Percentiles rank a stretch among this genome's conserved stretches.
Conservation (phyloP, 2,113 vertebrate genomes). For the Centrocercus urophasianus region DNA sequence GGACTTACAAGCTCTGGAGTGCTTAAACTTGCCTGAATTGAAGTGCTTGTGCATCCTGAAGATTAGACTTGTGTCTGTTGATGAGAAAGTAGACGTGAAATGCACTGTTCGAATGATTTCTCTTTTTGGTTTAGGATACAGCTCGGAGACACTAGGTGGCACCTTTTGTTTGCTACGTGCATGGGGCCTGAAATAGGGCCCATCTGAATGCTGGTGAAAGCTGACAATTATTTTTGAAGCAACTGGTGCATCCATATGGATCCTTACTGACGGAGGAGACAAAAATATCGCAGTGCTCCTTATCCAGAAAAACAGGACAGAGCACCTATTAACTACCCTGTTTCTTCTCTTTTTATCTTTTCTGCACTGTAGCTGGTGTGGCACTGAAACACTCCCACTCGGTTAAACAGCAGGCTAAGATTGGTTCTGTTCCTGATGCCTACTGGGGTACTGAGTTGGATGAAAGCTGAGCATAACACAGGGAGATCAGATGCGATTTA, state of each 20-base stretch:
- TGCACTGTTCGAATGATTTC: background rate
- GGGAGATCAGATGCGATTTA: background rate
- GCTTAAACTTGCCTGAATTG: background rate
- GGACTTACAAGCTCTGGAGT: background rate
- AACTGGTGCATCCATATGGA: conserved; percentile 61
- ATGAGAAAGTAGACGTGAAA: conserved; percentile 26
- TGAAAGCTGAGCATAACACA: background rate
- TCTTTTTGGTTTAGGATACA: conserved; percentile 8
- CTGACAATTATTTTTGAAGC: conserved; percentile 73
- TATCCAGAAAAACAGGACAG: background rate
- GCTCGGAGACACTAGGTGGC: conserved; percentile 69
- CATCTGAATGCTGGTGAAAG: conserved; percentile 52
- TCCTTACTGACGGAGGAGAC: conserved; percentile 30
- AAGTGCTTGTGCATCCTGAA: background rate
- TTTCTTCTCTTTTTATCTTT: background rate
- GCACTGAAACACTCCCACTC: background rate
- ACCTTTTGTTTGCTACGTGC: conserved; percentile 62
- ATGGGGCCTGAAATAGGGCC: conserved; percentile 63
- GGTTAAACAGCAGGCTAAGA: background rate
- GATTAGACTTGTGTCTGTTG: background rate
- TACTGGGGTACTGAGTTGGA: background rate
- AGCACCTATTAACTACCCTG: background rate
- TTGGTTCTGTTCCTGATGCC: background rate
- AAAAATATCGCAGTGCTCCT: conserved; percentile 34
- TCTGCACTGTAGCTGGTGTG: background rate